Evolutionary conservation across 2,113 vertebrate species (phyloP), one percentile per base, ranked within the genome.

Genomic region (Spilogale gracilis): DNA sequence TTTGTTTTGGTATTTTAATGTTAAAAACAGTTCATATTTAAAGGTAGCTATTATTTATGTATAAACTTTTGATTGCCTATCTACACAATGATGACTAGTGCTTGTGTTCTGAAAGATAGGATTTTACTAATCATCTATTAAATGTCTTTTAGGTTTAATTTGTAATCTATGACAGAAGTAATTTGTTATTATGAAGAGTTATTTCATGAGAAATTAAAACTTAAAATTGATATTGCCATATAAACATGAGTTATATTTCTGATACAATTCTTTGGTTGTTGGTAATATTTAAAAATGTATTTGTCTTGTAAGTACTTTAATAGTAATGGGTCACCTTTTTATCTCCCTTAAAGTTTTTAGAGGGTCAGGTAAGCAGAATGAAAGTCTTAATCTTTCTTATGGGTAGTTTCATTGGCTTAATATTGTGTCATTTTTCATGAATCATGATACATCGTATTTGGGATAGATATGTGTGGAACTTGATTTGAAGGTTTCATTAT

Each of bases 1-100:
- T 96, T 92, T 88, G 16, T 92, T 81, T 86, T 96, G 9, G 25
- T 95, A 60, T 56, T 96, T 95, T 89, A 89, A 63, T 85, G 56
- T 88, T 95, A 96, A 88, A 95, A n/a, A 6, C 2, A 92, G 1
- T 58, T 94, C 5, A 9, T 92, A 73, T 58, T 85, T 20, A 93
- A 67, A 91, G n/a, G 48, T 13, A 61, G 32, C 17, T 73, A 21
- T 71, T 25, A 67, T 83, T 67, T 95, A 4, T 81, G 3, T 48
- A 12, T 82, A n/a, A n/a, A 30, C 43, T 80, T 95, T 89, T 93
- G 78, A 79, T 71, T 82, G n/a, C 9, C 12, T 94, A 69, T 94
- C 9, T 91, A 6, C 78, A 52, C 18, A 58, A 5, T 91, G 80
- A 63, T 91, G 48, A 32, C 50, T 85, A 52, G 4, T 32, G 50